These are phyloP conservation scores for Amia ocellicauda DNA, from an alignment of 2,113 vertebrate genomes.

Conservation along the genomic window DNA sequence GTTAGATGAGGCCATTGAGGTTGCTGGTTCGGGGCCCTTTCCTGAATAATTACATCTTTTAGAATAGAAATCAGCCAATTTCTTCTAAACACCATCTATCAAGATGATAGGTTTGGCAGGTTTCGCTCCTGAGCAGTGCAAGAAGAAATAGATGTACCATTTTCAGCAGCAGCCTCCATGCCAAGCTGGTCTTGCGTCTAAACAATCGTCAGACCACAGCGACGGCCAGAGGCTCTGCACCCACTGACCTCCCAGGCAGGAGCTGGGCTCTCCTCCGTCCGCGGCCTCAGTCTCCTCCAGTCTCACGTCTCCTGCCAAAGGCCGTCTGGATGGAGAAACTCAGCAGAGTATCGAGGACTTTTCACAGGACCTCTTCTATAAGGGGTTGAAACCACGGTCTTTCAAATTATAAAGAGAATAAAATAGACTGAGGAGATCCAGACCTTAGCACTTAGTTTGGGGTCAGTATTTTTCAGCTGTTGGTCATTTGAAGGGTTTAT, in stretches of 20 bases:
- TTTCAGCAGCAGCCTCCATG: conserved; percentile 8
- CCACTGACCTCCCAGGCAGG: conserved; percentile 25
- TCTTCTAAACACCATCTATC: conserved; percentile 25
- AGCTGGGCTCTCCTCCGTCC: conserved; percentile 15
- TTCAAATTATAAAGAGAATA: too few species aligned
- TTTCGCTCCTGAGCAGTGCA: conserved; percentile 20
- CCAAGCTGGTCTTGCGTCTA: conserved; percentile 9
- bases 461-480: too few species aligned
- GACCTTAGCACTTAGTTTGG: too few species aligned
- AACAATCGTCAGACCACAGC: background rate
- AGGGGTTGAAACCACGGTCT: conserved; percentile 31
- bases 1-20: background rate
- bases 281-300: background rate
- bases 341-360: conserved; percentile 15
- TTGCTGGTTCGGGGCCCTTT: background rate
- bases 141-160: conserved; percentile 30
- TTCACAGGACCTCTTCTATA: conserved; percentile 14
- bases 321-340: conserved; percentile 12
- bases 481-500: too few species aligned
- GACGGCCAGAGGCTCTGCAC: conserved; percentile 19
- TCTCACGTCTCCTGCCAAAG: conserved; percentile 22
- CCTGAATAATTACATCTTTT: conserved; percentile 12
- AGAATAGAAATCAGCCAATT: conserved; percentile 10
- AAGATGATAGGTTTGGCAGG: conserved; percentile 6
- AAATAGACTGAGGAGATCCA: too few species aligned